Evolutionary conservation across 2,888 invertebrate genomes (phyloP).

Genomic region (Aphodius granarius): DNA sequence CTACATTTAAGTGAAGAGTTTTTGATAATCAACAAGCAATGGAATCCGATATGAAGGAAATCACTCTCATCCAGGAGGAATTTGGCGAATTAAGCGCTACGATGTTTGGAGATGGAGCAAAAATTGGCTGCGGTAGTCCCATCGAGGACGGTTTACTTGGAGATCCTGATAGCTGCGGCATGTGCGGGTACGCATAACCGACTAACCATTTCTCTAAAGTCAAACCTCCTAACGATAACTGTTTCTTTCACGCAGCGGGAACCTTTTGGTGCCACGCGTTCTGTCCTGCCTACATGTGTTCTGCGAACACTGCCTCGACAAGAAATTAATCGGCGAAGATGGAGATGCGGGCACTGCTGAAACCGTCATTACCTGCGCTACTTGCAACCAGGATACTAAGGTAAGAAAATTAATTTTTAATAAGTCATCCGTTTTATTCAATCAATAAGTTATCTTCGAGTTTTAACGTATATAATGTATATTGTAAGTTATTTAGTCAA

Average conservation of each 20-base stretch:
- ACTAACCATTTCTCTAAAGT: not conserved
- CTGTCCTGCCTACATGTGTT: constrained; percentile 94
- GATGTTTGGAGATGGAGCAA: constrained; percentile 50
- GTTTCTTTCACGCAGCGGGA: constrained; percentile 59
- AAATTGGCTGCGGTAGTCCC: constrained; percentile 47
- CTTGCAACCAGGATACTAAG: constrained; percentile 85
- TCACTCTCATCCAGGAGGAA: constrained; percentile 40
- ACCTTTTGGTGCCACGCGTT: constrained; percentile 80
- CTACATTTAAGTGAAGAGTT: constrained; percentile 34
- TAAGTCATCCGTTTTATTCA: too few species aligned
- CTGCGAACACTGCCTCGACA: constrained; percentile 89
- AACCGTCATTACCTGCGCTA: constrained; percentile 72
- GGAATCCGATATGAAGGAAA: constrained; percentile 28
- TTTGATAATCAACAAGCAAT: constrained; percentile 23
- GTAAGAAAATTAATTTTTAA: constrained; percentile 51
- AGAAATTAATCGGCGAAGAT: constrained; percentile 72
- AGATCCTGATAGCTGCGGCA: constrained; percentile 53
- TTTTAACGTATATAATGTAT: too few species aligned
- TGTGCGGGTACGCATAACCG: constrained; percentile 50
- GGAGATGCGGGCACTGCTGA: constrained; percentile 68
- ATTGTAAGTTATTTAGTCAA: too few species aligned
- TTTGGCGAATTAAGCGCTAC: constrained; percentile 46
- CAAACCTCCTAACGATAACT: not conserved
- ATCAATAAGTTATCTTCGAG: too few species aligned
- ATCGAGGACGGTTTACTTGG: constrained; percentile 51